A percentile compares a stretch with the other conserved stretches of the same genome.
Evolutionary conservation across 2,888 invertebrate species (phyloP).

Genomic region (Bellardia bayeri): DNA sequence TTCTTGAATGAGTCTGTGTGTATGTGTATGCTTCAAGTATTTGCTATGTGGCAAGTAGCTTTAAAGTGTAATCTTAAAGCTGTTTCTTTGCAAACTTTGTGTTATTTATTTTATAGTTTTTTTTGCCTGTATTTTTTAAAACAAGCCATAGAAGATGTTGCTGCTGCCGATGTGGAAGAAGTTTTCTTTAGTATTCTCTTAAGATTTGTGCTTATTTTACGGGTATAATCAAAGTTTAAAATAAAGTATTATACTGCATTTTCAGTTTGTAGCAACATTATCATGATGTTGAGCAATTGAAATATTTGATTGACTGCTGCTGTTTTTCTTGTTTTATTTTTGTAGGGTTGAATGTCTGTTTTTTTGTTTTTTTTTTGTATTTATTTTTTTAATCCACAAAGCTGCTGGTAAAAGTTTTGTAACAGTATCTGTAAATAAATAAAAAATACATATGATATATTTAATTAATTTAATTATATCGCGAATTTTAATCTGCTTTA

Average conservation of each 20-base stretch:
- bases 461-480: constrained; percentile 8
- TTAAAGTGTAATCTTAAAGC: constrained; percentile 5
- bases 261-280: background rate
- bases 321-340: constrained; percentile 5
- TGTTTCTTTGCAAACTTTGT: background rate
- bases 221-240: constrained; percentile 30
- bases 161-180: background rate
- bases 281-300: constrained; percentile 25
- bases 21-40: background rate
- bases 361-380: background rate
- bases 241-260: constrained; percentile 21
- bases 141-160: background rate
- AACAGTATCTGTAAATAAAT: constrained; percentile 58
- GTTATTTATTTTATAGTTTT: background rate
- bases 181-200: constrained; percentile 18
- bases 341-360: background rate
- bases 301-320: constrained; percentile 60
- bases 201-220: constrained; percentile 7
- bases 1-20: background rate
- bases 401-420: background rate
- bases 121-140: background rate
- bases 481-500: background rate
- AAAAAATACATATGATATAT: constrained; percentile 31
- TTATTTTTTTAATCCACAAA: too few species aligned
- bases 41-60: constrained; percentile 28